Conservation (phyloP, 1,140 invertebrate species). For the Triops longicaudatus region DNA sequence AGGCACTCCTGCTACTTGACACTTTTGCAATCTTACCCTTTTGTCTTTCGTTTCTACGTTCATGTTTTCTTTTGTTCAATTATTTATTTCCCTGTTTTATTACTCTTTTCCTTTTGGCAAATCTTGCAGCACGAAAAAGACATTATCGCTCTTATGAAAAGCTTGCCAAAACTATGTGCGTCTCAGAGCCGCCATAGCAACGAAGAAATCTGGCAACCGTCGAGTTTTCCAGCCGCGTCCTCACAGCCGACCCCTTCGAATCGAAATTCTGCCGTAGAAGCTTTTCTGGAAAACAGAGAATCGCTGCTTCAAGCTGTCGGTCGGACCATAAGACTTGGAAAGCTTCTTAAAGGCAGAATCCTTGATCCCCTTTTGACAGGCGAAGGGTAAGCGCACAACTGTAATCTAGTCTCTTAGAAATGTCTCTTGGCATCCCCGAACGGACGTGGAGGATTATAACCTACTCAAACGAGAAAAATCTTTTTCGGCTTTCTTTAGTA, state of each 20-base stretch:
- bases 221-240: background rate
- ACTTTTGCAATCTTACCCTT: background rate
- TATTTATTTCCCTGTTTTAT: background rate
- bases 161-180: constrained; percentile 19
- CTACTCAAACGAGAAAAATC: background rate
- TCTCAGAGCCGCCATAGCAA: constrained; percentile 7
- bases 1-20: background rate
- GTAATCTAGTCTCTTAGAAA: background rate
- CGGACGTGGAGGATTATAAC: background rate
- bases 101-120: background rate
- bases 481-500: no score
- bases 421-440: background rate
- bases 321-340: constrained; percentile 59
- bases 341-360: constrained; percentile 56
- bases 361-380: constrained; percentile 50
- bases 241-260: background rate
- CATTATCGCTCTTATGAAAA: constrained; percentile 22
- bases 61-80: background rate
- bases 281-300: constrained; percentile 46
- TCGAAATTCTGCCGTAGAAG: background rate
- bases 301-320: constrained; percentile 61
- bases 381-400: constrained; percentile 36
- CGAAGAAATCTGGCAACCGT: constrained; percentile 1
- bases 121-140: constrained; percentile 25
- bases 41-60: no score